Base-by-base conservation (phyloP, 2,797 vertebrate genomes). In the Pteropus rufus region DNA sequence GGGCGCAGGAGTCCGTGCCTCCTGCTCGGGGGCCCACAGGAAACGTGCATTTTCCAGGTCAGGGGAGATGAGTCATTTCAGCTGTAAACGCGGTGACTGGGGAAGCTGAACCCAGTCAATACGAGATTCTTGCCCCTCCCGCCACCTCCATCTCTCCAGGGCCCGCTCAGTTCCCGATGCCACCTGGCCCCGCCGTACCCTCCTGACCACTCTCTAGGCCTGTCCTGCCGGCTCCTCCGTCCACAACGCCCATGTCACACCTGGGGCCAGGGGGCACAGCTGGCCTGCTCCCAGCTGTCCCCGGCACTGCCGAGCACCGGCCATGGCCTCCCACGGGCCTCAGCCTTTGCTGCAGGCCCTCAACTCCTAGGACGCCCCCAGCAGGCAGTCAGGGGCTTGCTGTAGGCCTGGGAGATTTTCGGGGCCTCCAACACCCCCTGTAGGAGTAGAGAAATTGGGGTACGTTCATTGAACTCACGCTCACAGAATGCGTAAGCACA, bases 161-260 rank as follows among this genome's bases (percentile, higher is more conserved):
- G 56, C 52, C 18, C 46, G 67, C 56, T 2, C 46, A 65, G 88
- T 16, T 65, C 46, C 56, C 0, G 0, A 64, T 70, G 70, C 70
- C 52, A 26, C 67, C 39, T 67, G 58, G 34, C 76, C 41, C 19
- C 14, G 4, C 0, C 1, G 31, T 52, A 3, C 19, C 49, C 39
- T 34, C 89, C 84, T 46, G 46, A 64, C 29, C 70, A 34, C 46
- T 29, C 18, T 23, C n/a, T 12, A 75, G 58, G 19, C 26, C 60
- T 34, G 29, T 58, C 52, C 26, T n/a, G 11, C 56, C 1, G 15
- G 36, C 31, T 73, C 23, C 34, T 29, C 62, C 67, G 3, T n/a
- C 34, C 26, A 10, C 1, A 8, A 65, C 1, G 19, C 67, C 73
- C 8, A 0, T 3, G 6, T 34, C 67, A 44, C 12, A 4, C 41